These are phyloP conservation scores for Amiota mariae DNA, from an alignment of 2,888 invertebrate species.

Conservation along the genomic window DNA sequence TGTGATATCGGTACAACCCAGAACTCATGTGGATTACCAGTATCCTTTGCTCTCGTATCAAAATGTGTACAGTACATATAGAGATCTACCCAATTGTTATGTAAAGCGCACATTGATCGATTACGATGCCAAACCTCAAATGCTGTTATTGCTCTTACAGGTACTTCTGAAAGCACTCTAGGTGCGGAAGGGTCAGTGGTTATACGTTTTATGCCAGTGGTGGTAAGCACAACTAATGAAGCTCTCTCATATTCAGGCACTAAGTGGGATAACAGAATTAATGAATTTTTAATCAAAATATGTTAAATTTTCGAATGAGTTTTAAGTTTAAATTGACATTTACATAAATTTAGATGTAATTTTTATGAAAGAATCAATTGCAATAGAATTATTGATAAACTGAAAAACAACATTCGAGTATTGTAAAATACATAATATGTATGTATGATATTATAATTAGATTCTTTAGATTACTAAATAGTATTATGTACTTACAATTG, in stretches of 20 bases:
- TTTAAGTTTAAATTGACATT: background rate
- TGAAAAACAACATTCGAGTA: background rate
- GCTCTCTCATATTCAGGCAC: slow-evolving; percentile 79
- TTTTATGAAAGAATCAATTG: background rate
- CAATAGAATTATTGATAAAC: too few relatives aligned
- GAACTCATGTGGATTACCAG: slow-evolving; percentile 54
- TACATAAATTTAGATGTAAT: background rate
- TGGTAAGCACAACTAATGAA: slow-evolving; percentile 81
- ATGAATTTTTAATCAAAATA: too few relatives aligned
- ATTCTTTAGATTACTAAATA: background rate
- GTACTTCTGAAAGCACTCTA: slow-evolving; percentile 64
- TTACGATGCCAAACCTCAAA: slow-evolving; percentile 82
- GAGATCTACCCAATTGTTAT: slow-evolving; percentile 72
- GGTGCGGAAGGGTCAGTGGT: slow-evolving; percentile 75
- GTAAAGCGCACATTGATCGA: slow-evolving; percentile 82
- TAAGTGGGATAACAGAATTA: slow-evolving; percentile 60
- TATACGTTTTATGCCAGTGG: slow-evolving; percentile 78
- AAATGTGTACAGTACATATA: slow-evolving; percentile 80
- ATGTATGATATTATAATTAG: background rate
- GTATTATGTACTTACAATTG: slow-evolving; percentile 76
- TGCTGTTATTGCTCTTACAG: slow-evolving; percentile 68
- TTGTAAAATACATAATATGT: background rate
- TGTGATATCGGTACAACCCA: slow-evolving; percentile 78
- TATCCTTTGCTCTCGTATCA: slow-evolving; percentile 75
- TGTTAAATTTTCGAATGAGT: background rate